Evolutionary conservation across 1,140 invertebrate species (phyloP).

Genomic region (Drosophila obscura): DNA sequence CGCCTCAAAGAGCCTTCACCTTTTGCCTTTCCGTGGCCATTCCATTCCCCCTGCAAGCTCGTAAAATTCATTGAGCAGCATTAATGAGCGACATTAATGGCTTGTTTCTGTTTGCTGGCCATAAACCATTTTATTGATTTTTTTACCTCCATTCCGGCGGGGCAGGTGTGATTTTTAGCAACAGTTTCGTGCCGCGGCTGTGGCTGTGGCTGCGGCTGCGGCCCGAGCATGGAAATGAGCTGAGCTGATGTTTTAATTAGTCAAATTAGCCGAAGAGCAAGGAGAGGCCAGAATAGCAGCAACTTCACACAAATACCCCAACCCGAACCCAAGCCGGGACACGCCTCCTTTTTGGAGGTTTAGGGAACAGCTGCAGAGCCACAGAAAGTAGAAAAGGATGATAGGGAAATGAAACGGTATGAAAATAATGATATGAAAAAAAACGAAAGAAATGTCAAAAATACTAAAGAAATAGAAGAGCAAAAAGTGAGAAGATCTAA

Average conservation of each 20-base stretch:
- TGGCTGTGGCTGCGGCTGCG: slow-evolving; percentile 14
- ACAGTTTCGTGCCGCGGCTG: slow-evolving; percentile 65
- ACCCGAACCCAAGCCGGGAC: slow-evolving; percentile 25
- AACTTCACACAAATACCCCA: slow-evolving; percentile 28
- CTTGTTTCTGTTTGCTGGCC: slow-evolving; percentile 68
- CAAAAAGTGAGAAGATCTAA: too few relatives aligned
- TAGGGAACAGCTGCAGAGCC: slow-evolving; percentile 17
- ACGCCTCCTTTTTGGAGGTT: slow-evolving; percentile 31
- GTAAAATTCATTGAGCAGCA: slow-evolving; percentile 82
- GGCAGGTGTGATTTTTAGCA: slow-evolving; percentile 81
- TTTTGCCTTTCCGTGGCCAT: slow-evolving; percentile 11
- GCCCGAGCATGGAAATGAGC: slow-evolving; percentile 66
- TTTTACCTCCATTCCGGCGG: slow-evolving; percentile 48
- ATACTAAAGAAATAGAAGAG: too few relatives aligned
- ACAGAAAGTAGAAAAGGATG: too few relatives aligned
- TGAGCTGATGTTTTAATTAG: slow-evolving; percentile 77
- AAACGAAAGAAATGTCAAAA: too few relatives aligned
- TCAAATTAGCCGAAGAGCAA: slow-evolving; percentile 66
- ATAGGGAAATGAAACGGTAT: slow-evolving; percentile 17
- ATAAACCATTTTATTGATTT: slow-evolving; percentile 78
- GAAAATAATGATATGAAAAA: too few relatives aligned
- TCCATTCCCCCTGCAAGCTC: slow-evolving; percentile 32
- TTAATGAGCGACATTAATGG: slow-evolving; percentile 81
- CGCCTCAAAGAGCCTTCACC: slow-evolving; percentile 26
- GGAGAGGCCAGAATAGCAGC: slow-evolving; percentile 1